Conservation (phyloP, 2,797 vertebrate genomes). For the Gila robusta region DNA sequence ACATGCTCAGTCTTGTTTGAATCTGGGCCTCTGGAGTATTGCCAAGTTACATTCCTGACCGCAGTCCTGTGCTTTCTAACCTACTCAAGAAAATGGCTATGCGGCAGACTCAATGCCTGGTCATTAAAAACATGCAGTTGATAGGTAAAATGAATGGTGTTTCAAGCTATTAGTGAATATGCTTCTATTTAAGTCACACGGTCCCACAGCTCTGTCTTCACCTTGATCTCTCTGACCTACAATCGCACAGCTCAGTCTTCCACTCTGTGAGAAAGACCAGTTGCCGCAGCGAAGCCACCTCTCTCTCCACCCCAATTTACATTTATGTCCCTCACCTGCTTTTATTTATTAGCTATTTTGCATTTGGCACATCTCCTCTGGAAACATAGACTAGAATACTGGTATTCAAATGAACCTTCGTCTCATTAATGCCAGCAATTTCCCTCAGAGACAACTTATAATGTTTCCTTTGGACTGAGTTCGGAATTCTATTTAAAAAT, state of each 20-base stretch:
- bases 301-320: slow-evolving; percentile 81
- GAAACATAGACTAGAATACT: slow-evolving; percentile 78
- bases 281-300: slow-evolving; percentile 73
- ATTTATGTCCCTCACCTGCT: slow-evolving; percentile 80
- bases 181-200: slow-evolving; percentile 78
- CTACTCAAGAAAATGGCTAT: slow-evolving; percentile 33
- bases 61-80: not conserved
- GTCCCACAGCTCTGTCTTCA: slow-evolving; percentile 78
- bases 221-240: slow-evolving; percentile 80
- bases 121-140: slow-evolving; percentile 75
- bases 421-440: slow-evolving; percentile 58
- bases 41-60: slow-evolving; percentile 36
- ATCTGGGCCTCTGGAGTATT: slow-evolving; percentile 40
- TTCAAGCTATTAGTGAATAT: slow-evolving; percentile 77
- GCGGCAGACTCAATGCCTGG: slow-evolving; percentile 32
- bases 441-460: slow-evolving; percentile 67
- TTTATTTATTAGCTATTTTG: slow-evolving; percentile 85
- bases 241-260: slow-evolving; percentile 73
- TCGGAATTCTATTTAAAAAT: slow-evolving; percentile 54
- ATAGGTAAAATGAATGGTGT: slow-evolving; percentile 72
- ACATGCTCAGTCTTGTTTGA: slow-evolving; percentile 15
- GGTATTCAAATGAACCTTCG: slow-evolving; percentile 78
- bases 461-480: slow-evolving; percentile 66
- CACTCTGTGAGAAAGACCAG: slow-evolving; percentile 70
- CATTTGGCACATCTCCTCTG: slow-evolving; percentile 81